Evolutionary conservation across 2,113 vertebrate genomes (phyloP).

Genomic region (Myiozetetes cayanensis): DNA sequence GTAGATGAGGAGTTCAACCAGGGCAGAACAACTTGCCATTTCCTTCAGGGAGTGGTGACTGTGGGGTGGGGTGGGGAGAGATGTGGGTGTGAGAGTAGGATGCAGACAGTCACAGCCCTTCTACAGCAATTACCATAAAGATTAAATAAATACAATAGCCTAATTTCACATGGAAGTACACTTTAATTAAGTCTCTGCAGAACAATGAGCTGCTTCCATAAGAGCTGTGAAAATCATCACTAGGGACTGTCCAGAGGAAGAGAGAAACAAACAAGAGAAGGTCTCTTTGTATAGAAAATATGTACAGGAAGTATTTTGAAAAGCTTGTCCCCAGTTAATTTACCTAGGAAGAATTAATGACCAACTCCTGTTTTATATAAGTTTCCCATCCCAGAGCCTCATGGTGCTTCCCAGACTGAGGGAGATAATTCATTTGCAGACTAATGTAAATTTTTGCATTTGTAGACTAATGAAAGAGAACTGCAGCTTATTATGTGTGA

Average conservation of each 20-base stretch:
- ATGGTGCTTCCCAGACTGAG: not conserved
- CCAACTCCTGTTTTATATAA: not conserved
- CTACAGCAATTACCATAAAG: slow-evolving; percentile 1
- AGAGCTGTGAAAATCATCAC: slow-evolving; percentile 43
- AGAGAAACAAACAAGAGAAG: slow-evolving; percentile 55
- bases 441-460: not conserved
- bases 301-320: slow-evolving; percentile 51
- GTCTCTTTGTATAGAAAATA: slow-evolving; percentile 55
- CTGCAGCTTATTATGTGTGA: not conserved
- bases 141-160: slow-evolving; percentile 54
- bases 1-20: not conserved
- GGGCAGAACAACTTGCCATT: not conserved
- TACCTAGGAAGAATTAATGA: slow-evolving; percentile 40
- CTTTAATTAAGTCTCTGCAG: slow-evolving; percentile 62
- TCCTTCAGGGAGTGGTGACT: not conserved
- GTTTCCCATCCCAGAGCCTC: not conserved
- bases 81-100: slow-evolving; percentile 28
- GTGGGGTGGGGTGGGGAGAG: not conserved
- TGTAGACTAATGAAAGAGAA: not conserved
- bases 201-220: slow-evolving; percentile 52
- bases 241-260: slow-evolving; percentile 45
- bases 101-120: slow-evolving; percentile 25
- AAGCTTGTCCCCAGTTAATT: slow-evolving; percentile 25
- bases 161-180: slow-evolving; percentile 32
- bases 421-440: not conserved